These are phyloP conservation scores for Drosophila imparisetae DNA, from an alignment of 2,888 invertebrate species.

Conservation along the genomic window DNA sequence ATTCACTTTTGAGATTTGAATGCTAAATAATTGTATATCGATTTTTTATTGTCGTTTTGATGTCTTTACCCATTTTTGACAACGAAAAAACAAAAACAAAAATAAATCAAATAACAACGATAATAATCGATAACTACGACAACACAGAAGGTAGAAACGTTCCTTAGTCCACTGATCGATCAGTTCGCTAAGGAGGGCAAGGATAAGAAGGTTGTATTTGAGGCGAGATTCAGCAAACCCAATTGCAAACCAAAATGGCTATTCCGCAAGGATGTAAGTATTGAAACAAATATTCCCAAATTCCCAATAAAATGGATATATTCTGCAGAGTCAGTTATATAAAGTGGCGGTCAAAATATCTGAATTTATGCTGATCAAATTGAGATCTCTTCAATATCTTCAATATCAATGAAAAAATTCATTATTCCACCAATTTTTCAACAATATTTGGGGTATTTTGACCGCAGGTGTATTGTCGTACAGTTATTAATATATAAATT, in stretches of 20 bases:
- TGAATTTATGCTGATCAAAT: no score
- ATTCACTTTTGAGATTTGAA: constrained; percentile 23
- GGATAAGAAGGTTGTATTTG: constrained; percentile 97
- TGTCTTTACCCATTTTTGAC: constrained; percentile 85
- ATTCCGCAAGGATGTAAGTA: constrained; percentile 95
- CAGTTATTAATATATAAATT: background rate
- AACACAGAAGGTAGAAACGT: constrained; percentile 95
- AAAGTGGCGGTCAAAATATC: background rate
- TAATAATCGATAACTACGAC: constrained; percentile 20
- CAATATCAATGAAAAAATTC: background rate
- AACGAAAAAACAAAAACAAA: constrained; percentile 66
- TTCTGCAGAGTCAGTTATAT: background rate
- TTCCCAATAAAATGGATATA: background rate
- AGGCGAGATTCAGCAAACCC: constrained; percentile 98
- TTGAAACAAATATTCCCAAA: background rate
- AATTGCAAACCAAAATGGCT: constrained; percentile 97
- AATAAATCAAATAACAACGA: constrained; percentile 24
- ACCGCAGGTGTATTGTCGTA: background rate
- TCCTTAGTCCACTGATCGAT: constrained; percentile 97
- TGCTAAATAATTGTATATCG: constrained; percentile 61
- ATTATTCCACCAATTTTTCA: background rate
- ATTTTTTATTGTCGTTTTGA: constrained; percentile 60
- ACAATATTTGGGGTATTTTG: background rate
- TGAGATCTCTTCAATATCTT: no score
- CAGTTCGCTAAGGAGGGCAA: constrained; percentile 97